Percentiles rank a stretch among this genome's conserved stretches.
These are phyloP conservation scores for Trachurus trachurus DNA, from an alignment of 2,797 vertebrate species.

Conservation along the genomic window DNA sequence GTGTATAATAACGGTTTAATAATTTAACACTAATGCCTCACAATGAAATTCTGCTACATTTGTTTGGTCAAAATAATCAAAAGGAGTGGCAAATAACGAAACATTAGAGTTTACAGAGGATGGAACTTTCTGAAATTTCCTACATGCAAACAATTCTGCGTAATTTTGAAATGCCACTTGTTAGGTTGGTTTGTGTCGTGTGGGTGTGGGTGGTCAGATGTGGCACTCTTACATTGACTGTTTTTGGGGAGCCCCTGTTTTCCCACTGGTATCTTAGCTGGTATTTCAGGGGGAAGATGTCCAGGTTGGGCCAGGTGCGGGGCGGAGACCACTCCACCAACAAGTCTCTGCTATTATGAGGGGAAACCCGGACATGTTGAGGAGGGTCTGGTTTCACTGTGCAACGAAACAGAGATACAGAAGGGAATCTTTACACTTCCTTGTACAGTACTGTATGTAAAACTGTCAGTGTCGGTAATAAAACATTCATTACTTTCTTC, in stretches of 20 bases:
- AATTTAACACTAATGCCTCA: too few relatives aligned
- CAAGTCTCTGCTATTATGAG: slow-evolving; percentile 48
- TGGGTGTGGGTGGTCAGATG: not conserved
- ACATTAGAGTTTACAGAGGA: not conserved
- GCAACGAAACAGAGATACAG: slow-evolving; percentile 20
- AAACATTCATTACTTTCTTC: not conserved
- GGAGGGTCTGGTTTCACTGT: slow-evolving; percentile 87
- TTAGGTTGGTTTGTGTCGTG: not conserved
- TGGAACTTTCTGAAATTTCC: slow-evolving; percentile 14
- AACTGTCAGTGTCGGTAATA: not conserved
- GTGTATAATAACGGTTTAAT: too few relatives aligned
- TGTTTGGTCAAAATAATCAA: not conserved
- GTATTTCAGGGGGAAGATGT: slow-evolving; percentile 84
- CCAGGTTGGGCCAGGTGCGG: slow-evolving; percentile 76
- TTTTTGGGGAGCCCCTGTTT: slow-evolving; percentile 25
- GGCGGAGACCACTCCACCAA: slow-evolving; percentile 82
- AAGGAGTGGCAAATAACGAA: too few relatives aligned
- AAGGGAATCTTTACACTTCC: not conserved
- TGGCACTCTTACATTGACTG: slow-evolving; percentile 66
- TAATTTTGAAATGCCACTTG: slow-evolving; percentile 9
- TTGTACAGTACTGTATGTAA: not conserved
- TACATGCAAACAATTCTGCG: not conserved
- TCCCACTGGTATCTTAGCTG: slow-evolving; percentile 78
- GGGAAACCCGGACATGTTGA: slow-evolving; percentile 69
- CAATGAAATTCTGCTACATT: not conserved